Evolutionary conservation across 2,797 vertebrate species (phyloP).

Genomic region (Taeniopygia guttata): DNA sequence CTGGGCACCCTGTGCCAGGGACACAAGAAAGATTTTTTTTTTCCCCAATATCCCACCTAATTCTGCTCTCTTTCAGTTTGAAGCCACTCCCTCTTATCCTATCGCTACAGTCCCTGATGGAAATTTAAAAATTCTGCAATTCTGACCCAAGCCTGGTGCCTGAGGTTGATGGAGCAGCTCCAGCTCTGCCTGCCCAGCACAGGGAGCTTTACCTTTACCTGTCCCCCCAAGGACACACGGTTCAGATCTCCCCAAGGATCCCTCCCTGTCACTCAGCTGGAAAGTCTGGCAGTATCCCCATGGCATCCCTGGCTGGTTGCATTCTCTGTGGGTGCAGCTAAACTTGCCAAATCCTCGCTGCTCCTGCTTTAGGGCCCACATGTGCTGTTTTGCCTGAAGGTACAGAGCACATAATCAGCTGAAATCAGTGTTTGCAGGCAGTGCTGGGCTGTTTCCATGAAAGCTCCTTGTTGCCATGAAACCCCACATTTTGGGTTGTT

Average conservation of each 20-base stretch:
- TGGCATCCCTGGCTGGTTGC: background rate
- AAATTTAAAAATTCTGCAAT: background rate
- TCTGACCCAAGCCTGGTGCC: background rate
- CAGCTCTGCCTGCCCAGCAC: background rate
- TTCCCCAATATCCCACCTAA: background rate
- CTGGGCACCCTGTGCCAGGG: background rate
- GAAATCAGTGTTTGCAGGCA: background rate
- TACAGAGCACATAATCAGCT: background rate
- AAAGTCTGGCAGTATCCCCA: background rate
- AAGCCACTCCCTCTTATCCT: background rate
- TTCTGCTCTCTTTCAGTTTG: no score
- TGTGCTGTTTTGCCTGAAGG: background rate
- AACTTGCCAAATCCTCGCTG: background rate
- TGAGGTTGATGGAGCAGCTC: background rate
- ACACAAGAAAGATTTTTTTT: fast-evolving
- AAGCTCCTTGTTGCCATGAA: background rate
- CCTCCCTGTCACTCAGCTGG: background rate
- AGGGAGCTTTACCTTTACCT: background rate
- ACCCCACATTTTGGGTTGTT: background rate
- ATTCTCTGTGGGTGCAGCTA: background rate
- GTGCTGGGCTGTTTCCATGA: background rate
- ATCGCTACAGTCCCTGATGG: background rate
- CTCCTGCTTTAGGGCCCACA: background rate
- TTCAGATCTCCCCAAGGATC: background rate
- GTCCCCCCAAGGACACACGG: fast-evolving